Conservation (phyloP, 2,113 vertebrate species). For the Xerus inauris region DNA sequence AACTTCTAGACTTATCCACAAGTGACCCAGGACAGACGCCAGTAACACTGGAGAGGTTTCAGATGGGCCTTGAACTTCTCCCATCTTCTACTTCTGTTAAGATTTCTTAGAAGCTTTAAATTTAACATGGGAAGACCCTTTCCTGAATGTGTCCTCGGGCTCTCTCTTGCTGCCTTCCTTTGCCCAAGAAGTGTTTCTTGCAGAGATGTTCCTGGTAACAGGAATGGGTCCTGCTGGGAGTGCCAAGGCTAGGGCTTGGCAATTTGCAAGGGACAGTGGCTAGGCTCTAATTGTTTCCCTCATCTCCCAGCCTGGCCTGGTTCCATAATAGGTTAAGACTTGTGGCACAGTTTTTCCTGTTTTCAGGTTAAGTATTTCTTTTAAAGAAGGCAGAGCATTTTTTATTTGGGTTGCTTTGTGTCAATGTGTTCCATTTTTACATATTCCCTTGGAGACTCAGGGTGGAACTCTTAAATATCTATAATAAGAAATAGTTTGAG, state of each 20-base stretch:
- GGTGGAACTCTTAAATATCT: not conserved
- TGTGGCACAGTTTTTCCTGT: not conserved
- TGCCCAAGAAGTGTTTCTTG: not conserved
- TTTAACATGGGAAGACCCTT: not conserved
- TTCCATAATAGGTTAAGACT: not conserved
- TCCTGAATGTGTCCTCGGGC: not conserved
- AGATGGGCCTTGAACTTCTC: not conserved
- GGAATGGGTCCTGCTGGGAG: too few species aligned
- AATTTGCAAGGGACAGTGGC: fast-evolving
- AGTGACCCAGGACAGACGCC: not conserved
- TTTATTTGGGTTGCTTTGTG: not conserved
- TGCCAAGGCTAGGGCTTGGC: not conserved
- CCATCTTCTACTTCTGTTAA: not conserved
- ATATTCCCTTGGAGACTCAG: not conserved
- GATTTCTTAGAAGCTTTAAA: not conserved
- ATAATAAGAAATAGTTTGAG: conserved; percentile 30
- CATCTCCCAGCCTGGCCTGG: not conserved
- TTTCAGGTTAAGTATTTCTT: not conserved
- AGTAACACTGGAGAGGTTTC: not conserved
- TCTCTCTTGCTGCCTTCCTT: too few species aligned
- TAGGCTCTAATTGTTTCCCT: not conserved
- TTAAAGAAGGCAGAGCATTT: not conserved
- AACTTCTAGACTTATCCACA: not conserved
- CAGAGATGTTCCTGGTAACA: not conserved
- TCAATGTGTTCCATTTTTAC: not conserved